These are phyloP conservation scores for Caerostris darwini DNA, from an alignment of 1,140 invertebrate genomes.

Conservation along the genomic window DNA sequence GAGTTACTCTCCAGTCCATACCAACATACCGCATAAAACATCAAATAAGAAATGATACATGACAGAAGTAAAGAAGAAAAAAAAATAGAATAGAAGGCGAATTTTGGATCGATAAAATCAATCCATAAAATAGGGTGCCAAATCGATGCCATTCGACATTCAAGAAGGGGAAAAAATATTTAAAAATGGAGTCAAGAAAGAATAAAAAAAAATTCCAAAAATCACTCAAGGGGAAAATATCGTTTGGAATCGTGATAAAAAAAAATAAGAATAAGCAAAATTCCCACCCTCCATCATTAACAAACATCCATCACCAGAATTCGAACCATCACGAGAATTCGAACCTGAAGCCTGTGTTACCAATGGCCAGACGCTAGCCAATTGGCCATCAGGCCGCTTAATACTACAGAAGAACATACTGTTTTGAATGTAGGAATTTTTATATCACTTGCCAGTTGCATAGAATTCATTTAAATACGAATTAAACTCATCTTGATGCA, in stretches of 20 bases:
- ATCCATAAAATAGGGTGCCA: slow-evolving; percentile 35
- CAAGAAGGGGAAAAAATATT: background rate
- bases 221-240: slow-evolving; percentile 10
- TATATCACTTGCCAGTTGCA: no score
- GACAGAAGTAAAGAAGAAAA: background rate
- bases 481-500: no score
- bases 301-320: no score
- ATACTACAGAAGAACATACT: no score
- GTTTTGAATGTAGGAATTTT: no score
- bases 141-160: slow-evolving; percentile 32
- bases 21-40: background rate
- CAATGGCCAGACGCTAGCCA: no score
- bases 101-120: slow-evolving; percentile 18
- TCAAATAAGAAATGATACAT: background rate
- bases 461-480: no score
- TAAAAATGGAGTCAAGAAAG: background rate
- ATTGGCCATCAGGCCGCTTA: no score
- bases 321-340: no score
- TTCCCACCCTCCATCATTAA: background rate
- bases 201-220: background rate
- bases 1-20: slow-evolving; percentile 11
- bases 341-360: no score
- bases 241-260: background rate
- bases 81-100: background rate
- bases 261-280: background rate